Evolutionary conservation across 1,140 invertebrate genomes (phyloP).

Genomic region (Xylocopa sonorina): DNA sequence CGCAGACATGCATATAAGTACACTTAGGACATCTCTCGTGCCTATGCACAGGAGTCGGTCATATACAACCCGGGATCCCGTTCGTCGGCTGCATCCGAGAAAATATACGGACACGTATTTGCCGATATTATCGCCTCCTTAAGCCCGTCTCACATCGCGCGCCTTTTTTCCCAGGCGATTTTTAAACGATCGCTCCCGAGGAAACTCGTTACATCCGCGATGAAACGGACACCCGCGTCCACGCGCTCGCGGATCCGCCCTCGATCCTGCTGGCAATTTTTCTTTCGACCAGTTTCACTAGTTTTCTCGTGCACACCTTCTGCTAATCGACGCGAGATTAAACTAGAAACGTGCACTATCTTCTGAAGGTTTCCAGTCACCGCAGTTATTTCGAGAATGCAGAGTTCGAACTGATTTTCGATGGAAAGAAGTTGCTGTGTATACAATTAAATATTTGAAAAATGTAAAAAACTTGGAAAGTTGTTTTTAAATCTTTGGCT

Average conservation of each 20-base stretch:
- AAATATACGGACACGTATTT: slow-evolving; percentile 45
- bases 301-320: background rate
- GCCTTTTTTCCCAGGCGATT: slow-evolving; percentile 22
- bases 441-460: too few relatives aligned
- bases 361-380: too few relatives aligned
- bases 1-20: slow-evolving; percentile 44
- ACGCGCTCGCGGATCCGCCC: too few relatives aligned
- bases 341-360: too few relatives aligned
- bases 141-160: slow-evolving; percentile 24
- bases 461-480: too few relatives aligned
- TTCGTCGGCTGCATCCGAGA: slow-evolving; percentile 66
- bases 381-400: too few relatives aligned
- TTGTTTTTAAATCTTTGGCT: too few relatives aligned
- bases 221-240: too few relatives aligned
- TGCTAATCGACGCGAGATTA: slow-evolving; percentile 11
- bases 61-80: slow-evolving; percentile 63
- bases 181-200: slow-evolving; percentile 29
- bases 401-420: too few relatives aligned
- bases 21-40: slow-evolving; percentile 55
- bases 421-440: too few relatives aligned
- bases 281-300: background rate
- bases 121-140: slow-evolving; percentile 58
- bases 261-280: background rate
- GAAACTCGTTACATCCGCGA: background rate
- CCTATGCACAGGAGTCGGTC: slow-evolving; percentile 21